Conservation (phyloP, 2,797 vertebrate species). For the Anolis apletophallus region DNA sequence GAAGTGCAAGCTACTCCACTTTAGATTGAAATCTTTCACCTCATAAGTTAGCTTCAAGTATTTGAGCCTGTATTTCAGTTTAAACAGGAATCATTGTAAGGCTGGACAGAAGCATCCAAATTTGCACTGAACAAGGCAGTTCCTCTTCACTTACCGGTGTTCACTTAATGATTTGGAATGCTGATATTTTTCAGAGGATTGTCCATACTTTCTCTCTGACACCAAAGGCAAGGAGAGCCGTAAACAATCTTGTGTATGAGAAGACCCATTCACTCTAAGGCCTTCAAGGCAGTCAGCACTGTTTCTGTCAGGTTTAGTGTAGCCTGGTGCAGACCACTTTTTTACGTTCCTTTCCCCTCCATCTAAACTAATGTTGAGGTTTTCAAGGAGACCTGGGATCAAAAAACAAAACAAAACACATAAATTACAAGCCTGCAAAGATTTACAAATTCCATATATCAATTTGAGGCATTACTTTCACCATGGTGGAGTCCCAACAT, state of each 20-base stretch:
- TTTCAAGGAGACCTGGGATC: constrained; percentile 44
- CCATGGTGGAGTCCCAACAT: background rate
- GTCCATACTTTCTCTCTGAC: constrained; percentile 44
- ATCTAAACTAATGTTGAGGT: constrained; percentile 46
- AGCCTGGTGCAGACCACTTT: constrained; percentile 42
- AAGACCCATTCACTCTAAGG: constrained; percentile 52
- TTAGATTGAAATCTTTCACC: background rate
- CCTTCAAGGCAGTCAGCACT: constrained; percentile 61
- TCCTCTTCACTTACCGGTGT: constrained; percentile 42
- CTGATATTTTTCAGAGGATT: constrained; percentile 49
- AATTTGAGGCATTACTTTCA: background rate
- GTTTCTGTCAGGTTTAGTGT: constrained; percentile 49
- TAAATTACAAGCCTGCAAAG: background rate
- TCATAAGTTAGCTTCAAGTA: background rate
- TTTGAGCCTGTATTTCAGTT: background rate
- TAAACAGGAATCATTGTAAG: background rate
- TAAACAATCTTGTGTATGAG: constrained; percentile 49
- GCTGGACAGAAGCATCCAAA: background rate
- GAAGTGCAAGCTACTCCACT: background rate
- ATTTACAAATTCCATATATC: background rate
- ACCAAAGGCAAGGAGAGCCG: constrained; percentile 56
- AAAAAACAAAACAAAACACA: constrained; percentile 33
- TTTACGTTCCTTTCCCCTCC: constrained; percentile 47
- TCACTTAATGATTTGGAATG: constrained; percentile 47
- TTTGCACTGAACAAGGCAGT: constrained; percentile 6